phyloP scores from a whole-genome alignment of 2,797 vertebrate genomes.

The Neosalanx taihuensis region DNA sequence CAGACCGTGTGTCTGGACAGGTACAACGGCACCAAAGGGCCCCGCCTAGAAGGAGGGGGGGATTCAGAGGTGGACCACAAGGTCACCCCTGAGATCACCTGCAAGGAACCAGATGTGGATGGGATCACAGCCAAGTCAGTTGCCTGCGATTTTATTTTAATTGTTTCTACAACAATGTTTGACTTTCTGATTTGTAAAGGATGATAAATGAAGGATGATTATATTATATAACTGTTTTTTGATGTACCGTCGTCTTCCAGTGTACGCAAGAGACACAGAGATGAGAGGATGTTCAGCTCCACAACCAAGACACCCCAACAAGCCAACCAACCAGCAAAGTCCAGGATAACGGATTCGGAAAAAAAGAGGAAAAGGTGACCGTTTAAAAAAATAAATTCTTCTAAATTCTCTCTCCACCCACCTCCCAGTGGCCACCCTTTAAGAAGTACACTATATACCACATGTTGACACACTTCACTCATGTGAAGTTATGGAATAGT shows the following conservation, averaged over 20 bases:
- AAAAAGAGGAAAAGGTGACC: conserved; percentile 97
- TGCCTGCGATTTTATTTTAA: neutral
- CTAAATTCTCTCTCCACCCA: neutral
- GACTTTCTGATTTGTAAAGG: neutral
- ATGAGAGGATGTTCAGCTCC: conserved; percentile 84
- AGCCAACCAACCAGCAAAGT: conserved; percentile 70
- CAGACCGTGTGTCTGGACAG: conserved; percentile 72
- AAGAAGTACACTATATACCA: neutral
- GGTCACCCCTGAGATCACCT: conserved; percentile 49
- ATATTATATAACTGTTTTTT: neutral
- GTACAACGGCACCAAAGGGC: conserved; percentile 79
- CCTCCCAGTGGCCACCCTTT: neutral
- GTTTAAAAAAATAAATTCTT: neutral
- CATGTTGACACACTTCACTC: too few relatives aligned
- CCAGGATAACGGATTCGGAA: conserved; percentile 87
- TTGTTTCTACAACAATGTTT: neutral
- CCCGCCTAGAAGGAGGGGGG: conserved; percentile 68
- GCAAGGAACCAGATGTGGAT: conserved; percentile 72
- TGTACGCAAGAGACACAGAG: conserved; percentile 85
- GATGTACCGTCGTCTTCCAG: conserved; percentile 32
- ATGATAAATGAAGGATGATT: neutral
- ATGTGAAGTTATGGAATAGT: too few relatives aligned
- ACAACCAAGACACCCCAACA: conserved; percentile 84
- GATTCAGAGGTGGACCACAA: conserved; percentile 70
- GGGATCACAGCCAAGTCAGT: conserved; percentile 81